Evolutionary conservation across 2,113 vertebrate genomes (phyloP), one percentile per base, ranked within the genome.

Genomic region (Otolemur garnettii): DNA sequence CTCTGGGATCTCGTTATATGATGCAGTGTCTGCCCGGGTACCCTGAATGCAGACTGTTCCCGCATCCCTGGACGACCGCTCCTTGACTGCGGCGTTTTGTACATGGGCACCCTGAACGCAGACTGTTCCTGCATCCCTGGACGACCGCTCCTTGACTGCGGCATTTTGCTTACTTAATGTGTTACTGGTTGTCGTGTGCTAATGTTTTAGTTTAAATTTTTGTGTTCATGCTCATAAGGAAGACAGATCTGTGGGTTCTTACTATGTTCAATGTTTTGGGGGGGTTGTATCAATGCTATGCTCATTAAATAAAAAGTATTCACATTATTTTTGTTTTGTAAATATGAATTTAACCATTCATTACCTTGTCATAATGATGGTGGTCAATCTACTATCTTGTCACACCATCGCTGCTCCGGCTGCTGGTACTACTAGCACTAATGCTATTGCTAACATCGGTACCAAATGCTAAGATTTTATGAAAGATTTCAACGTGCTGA

Each of bases 321-420:
- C 42, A 24, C 1, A 15, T 14, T 22, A 10, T 15, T 53, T 77
- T 35, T 50, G 26, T n/a, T 91, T 55, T n/a, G 13, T 26, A 50
- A 53, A 59, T 15, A 30, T 3, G 9, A 33, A 21, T 13, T 11
- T 13, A n/a, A 17, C 74, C 42, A 13, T 9, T 14, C 6, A 18
- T 0, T 2, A 7, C 19, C 1, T 11, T 2, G 30, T 11, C 0
- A 15, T 2, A n/a, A 21, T 0, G 57, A 4, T 17, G 0, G 9
- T 18, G 50, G 55, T 50, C 13, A 22, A 4, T 26, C 60, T 38
- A 1, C 17, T 10, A 2, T 1, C 11, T 86, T 60, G 28, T 72
- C 35, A 1, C 19, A 13, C 17, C 4, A 1, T 0, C 1, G 1
- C 4, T 17, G 1, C 17, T 13, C 9, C 1, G 3, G 55, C 33